Percentiles rank a stretch among this genome's conserved stretches.
phyloP scores from a whole-genome alignment of 2,888 invertebrate species.

The Ormyrus labotus region DNA sequence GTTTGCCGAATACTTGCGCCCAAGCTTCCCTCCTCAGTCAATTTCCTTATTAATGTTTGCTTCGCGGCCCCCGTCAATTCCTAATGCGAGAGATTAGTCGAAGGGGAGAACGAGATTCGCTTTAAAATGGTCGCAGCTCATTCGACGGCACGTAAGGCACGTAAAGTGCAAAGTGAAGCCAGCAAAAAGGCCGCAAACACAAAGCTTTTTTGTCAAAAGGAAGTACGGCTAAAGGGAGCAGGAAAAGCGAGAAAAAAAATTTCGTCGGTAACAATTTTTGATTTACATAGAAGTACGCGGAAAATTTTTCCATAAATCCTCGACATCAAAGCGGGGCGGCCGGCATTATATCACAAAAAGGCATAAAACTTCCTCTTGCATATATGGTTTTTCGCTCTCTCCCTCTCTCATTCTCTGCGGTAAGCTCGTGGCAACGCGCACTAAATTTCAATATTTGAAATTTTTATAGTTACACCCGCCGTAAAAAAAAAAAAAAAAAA shows the following conservation, averaged over 20 bases:
- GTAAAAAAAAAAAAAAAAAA: not conserved
- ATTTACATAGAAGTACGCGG: constrained; percentile 21
- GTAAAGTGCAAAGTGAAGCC: too few relatives aligned
- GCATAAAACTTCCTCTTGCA: constrained; percentile 22
- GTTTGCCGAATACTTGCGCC: constrained; percentile 2
- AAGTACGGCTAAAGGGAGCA: not conserved
- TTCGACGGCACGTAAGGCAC: too few relatives aligned
- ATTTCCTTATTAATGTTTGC: too few relatives aligned
- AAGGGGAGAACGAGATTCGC: too few relatives aligned
- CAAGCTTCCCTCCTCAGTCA: constrained; percentile 13
- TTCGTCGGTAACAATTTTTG: constrained; percentile 23
- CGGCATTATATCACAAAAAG: constrained; percentile 39
- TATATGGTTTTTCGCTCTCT: not conserved
- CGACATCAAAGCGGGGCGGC: constrained; percentile 27
- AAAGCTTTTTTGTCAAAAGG: too few relatives aligned
- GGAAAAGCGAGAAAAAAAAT: not conserved
- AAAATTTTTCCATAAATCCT: constrained; percentile 39
- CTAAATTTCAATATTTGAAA: constrained; percentile 52
- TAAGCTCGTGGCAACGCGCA: constrained; percentile 35
- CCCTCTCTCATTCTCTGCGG: not conserved
- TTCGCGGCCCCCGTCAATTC: too few relatives aligned
- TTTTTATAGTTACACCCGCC: constrained; percentile 42
- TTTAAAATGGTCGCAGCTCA: too few relatives aligned
- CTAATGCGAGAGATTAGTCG: too few relatives aligned
- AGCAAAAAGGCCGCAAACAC: too few relatives aligned